A percentile compares a stretch with the other conserved stretches of the same genome.
Evolutionary conservation across 2,113 vertebrate species (phyloP).

Genomic region (Zootoca vivipara): DNA sequence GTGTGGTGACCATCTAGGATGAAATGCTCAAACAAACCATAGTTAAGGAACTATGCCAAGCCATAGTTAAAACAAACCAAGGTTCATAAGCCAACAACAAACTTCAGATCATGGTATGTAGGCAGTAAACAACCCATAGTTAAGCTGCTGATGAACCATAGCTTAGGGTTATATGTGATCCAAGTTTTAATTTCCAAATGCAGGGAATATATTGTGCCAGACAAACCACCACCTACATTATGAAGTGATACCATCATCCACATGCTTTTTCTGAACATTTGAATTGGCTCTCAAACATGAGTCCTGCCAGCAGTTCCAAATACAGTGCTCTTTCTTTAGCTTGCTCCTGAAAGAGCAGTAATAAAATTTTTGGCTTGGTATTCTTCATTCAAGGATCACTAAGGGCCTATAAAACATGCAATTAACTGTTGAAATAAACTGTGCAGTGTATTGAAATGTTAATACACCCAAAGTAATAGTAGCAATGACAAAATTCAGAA

Average conservation of each 20-base stretch:
- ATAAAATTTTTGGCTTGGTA: neutral
- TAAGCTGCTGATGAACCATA: too few species aligned
- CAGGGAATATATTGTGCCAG: neutral
- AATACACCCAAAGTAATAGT: neutral
- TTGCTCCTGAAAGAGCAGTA: neutral
- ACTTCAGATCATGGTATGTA: too few species aligned
- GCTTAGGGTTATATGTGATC: too few species aligned
- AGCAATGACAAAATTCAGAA: neutral
- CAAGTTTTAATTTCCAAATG: neutral
- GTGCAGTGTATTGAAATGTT: neutral
- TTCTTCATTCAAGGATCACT: constrained; percentile 4
- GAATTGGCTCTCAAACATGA: neutral
- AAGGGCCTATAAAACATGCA: neutral
- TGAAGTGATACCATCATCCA: neutral
- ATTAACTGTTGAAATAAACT: neutral
- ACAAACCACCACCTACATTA: neutral
- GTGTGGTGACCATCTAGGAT: too few species aligned
- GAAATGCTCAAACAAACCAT: too few species aligned
- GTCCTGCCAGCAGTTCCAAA: neutral
- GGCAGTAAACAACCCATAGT: too few species aligned
- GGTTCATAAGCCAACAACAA: too few species aligned
- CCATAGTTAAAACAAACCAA: too few species aligned
- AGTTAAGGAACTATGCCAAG: too few species aligned
- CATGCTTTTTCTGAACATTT: neutral
- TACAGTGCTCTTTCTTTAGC: neutral